A percentile compares a stretch with the other conserved stretches of the same genome.
phyloP scores from a whole-genome alignment of 2,797 vertebrate species.

The Danio tinwini region DNA sequence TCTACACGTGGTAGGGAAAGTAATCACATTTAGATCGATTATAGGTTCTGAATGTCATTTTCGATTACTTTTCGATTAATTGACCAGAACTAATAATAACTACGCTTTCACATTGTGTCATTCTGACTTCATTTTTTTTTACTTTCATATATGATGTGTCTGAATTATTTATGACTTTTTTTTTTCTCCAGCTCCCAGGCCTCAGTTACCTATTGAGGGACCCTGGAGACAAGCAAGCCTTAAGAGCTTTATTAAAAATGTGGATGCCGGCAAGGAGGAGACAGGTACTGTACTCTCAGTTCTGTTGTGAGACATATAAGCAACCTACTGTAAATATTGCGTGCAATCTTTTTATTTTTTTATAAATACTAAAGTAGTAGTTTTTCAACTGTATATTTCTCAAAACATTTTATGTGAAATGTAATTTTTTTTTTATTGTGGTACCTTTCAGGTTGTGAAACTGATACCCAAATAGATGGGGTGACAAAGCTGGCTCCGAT shows the following conservation, averaged over 20 bases:
- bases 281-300: conserved; percentile 71
- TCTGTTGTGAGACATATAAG: neutral
- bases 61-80: neutral
- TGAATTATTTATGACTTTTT: conserved; percentile 27
- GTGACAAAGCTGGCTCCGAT: conserved; percentile 76
- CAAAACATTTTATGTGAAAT: neutral
- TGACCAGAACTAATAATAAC: neutral
- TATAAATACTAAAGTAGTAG: neutral
- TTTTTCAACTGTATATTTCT: neutral
- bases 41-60: neutral
- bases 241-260: conserved; percentile 78
- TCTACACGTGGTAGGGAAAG: too few relatives aligned
- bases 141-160: conserved; percentile 4
- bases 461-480: conserved; percentile 77
- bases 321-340: neutral
- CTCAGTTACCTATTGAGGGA: conserved; percentile 79
- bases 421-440: neutral
- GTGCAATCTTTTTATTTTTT: neutral
- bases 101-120: neutral
- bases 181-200: conserved; percentile 70
- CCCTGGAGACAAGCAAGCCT: conserved; percentile 80
- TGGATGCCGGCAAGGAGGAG: conserved; percentile 75
- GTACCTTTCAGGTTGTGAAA: conserved; percentile 67
- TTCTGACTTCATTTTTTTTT: neutral
- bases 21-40: too few relatives aligned